These are phyloP conservation scores for Parauchenoglanis ngamensis DNA, from an alignment of 2,797 vertebrate species.

Conservation along the genomic window DNA sequence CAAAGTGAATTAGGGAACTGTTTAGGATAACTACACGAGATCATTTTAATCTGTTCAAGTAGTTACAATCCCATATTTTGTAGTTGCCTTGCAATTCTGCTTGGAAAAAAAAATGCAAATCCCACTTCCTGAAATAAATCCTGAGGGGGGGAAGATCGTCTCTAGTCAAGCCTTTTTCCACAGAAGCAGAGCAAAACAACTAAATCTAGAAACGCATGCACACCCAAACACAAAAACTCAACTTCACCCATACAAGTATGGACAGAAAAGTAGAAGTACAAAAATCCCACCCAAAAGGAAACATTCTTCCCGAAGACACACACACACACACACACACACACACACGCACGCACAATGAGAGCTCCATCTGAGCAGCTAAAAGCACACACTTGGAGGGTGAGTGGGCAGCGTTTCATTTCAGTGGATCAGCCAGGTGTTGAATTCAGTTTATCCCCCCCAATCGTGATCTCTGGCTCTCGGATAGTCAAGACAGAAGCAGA, in stretches of 20 bases:
- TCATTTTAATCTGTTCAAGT: background rate
- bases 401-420: constrained; percentile 42
- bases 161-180: background rate
- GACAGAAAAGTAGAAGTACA: background rate
- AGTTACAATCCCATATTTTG: background rate
- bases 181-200: constrained; percentile 8
- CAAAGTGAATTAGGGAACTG: background rate
- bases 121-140: too few relatives aligned
- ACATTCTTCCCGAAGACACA: constrained; percentile 35
- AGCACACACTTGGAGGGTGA: constrained; percentile 50
- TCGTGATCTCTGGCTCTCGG: constrained; percentile 18
- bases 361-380: constrained; percentile 42
- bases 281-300: constrained; percentile 39
- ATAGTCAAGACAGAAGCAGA: constrained; percentile 10
- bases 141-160: too few relatives aligned
- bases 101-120: background rate
- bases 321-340: constrained; percentile 25
- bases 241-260: constrained; percentile 12
- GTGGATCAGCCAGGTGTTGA: constrained; percentile 65
- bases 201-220: constrained; percentile 1
- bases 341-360: constrained; percentile 23
- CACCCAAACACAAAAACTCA: constrained; percentile 18
- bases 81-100: background rate
- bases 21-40: background rate
- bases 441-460: constrained; percentile 8